A percentile compares a stretch with the other conserved stretches of the same genome.
These are phyloP conservation scores for Clarias gariepinus DNA, from an alignment of 2,113 vertebrate genomes.

Conservation along the genomic window DNA sequence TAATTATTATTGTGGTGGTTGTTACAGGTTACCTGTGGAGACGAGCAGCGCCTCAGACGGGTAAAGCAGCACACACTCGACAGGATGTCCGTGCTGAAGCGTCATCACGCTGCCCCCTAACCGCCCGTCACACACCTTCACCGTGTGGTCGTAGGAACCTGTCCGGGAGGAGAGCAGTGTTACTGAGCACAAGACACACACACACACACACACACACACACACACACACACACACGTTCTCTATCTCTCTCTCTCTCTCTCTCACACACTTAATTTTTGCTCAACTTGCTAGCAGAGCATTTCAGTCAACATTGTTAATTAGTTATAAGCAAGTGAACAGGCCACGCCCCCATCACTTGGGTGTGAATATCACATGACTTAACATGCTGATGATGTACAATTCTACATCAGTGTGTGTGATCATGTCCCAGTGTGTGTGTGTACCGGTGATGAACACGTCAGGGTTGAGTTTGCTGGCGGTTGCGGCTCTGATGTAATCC, in stretches of 20 bases:
- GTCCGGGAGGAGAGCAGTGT: not conserved
- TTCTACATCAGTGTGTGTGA: too few relatives aligned
- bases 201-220: not conserved
- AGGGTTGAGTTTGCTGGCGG: slow-evolving; percentile 84
- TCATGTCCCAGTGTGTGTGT: too few relatives aligned
- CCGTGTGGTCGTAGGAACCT: slow-evolving; percentile 96
- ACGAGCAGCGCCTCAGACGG: slow-evolving; percentile 92
- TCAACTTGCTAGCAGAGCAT: too few relatives aligned
- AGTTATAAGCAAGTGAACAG: too few relatives aligned
- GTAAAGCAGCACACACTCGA: slow-evolving; percentile 93
- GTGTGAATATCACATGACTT: too few relatives aligned
- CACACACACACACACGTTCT: not conserved
- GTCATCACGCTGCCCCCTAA: slow-evolving; percentile 82
- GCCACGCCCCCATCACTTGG: too few relatives aligned
- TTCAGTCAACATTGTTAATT: too few relatives aligned
- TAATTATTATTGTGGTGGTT: not conserved
- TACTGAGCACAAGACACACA: not conserved
- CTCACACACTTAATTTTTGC: too few relatives aligned
- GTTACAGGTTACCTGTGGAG: slow-evolving; percentile 82
- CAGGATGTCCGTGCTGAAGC: slow-evolving; percentile 91
- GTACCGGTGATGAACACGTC: slow-evolving; percentile 93
- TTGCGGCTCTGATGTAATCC: slow-evolving; percentile 90
- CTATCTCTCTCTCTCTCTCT: too few relatives aligned
- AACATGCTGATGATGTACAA: too few relatives aligned
- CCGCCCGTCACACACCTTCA: slow-evolving; percentile 91